Evolutionary conservation across 2,888 invertebrate genomes (phyloP).

Genomic region (Agrypnus murinus): DNA sequence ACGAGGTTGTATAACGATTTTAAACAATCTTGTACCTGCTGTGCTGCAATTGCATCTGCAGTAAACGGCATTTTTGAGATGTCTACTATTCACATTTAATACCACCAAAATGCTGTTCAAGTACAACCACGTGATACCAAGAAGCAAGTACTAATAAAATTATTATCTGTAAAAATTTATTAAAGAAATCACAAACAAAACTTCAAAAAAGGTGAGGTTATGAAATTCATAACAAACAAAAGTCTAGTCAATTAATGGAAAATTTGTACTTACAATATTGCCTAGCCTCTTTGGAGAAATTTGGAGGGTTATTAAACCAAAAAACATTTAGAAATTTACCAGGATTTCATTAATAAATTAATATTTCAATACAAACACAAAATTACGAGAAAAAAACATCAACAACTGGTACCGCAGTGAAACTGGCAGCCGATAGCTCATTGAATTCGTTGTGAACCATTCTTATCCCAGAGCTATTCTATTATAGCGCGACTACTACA

Average conservation of each 20-base stretch:
- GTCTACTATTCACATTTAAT: constrained; percentile 24
- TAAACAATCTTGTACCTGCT: constrained; percentile 82
- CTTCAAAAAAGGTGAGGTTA: constrained; percentile 29
- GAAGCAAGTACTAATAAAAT: constrained; percentile 68
- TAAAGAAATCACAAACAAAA: too few relatives aligned
- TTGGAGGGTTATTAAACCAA: constrained; percentile 33
- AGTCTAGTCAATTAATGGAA: too few relatives aligned
- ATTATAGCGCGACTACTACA: too few relatives aligned
- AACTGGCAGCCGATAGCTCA: too few relatives aligned
- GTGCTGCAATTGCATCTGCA: constrained; percentile 82
- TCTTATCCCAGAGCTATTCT: too few relatives aligned
- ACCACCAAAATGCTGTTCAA: constrained; percentile 65
- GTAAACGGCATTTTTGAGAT: constrained; percentile 80
- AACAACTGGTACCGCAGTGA: too few relatives aligned
- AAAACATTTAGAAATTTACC: constrained; percentile 41
- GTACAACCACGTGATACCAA: constrained; percentile 74
- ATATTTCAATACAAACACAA: too few relatives aligned
- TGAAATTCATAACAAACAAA: constrained; percentile 10
- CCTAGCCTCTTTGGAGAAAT: constrained; percentile 57
- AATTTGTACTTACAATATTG: constrained; percentile 60
- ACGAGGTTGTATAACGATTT: constrained; percentile 84
- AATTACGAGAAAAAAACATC: too few relatives aligned
- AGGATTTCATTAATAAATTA: too few relatives aligned
- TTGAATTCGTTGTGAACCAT: too few relatives aligned
- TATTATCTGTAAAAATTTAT: constrained; percentile 46